Evolutionary conservation across 1,140 invertebrate genomes (phyloP).

Genomic region (Planococcus citri): DNA sequence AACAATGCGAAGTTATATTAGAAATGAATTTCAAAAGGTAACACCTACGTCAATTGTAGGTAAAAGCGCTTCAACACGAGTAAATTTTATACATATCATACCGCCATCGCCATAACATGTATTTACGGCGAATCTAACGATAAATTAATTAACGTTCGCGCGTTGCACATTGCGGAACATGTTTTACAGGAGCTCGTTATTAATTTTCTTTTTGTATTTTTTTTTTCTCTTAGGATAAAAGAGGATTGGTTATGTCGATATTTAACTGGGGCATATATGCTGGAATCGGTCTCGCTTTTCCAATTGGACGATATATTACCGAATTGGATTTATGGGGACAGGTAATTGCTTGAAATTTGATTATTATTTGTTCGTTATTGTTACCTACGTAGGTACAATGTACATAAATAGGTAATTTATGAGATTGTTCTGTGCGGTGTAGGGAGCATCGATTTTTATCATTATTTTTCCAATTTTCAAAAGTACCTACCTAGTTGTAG

Average conservation of each 20-base stretch:
- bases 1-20: not conserved
- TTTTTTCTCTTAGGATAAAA: conserved; percentile 43
- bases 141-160: not conserved
- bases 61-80: too few species aligned
- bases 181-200: not conserved
- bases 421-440: too few species aligned
- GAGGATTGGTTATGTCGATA: conserved; percentile 78
- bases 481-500: too few species aligned
- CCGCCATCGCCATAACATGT: not conserved
- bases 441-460: too few species aligned
- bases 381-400: too few species aligned
- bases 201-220: conserved; percentile 28
- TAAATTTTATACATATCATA: too few species aligned
- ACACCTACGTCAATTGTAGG: not conserved
- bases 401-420: too few species aligned
- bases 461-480: too few species aligned
- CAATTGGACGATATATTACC: conserved; percentile 76
- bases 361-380: not conserved
- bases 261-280: conserved; percentile 96
- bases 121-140: not conserved
- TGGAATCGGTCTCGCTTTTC: conserved; percentile 84
- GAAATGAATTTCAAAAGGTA: not conserved
- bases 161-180: not conserved
- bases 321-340: conserved; percentile 59
- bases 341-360: conserved; percentile 38